Evolutionary conservation across 2,113 vertebrate genomes (phyloP).

Genomic region (Istiophorus platypterus): DNA sequence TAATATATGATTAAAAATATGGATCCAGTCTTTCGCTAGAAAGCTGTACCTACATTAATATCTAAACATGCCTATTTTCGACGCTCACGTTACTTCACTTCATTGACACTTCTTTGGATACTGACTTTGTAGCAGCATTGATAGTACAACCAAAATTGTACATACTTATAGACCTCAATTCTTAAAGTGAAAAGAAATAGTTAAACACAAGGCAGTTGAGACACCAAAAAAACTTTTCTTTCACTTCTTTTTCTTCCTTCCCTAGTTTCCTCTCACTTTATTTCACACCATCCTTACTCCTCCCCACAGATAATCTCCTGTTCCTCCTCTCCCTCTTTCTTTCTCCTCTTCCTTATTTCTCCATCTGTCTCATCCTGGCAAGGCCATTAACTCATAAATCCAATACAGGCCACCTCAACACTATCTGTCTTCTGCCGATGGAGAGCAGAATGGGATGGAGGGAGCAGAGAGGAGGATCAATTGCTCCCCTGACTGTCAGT

Average conservation of each 20-base stretch:
- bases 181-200: too few species aligned
- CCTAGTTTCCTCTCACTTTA: background rate
- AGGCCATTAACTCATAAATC: slow-evolving; percentile 81
- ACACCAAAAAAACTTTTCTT: too few species aligned
- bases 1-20: too few species aligned
- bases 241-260: background rate
- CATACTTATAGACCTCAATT: too few species aligned
- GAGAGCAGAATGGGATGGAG: slow-evolving; percentile 60
- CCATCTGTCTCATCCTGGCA: slow-evolving; percentile 77
- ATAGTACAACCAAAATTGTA: too few species aligned
- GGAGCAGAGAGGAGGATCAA: slow-evolving; percentile 74
- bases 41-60: too few species aligned
- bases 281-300: background rate
- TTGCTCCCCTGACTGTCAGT: slow-evolving; percentile 74
- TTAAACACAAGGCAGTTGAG: too few species aligned
- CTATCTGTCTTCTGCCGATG: slow-evolving; percentile 82
- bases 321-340: slow-evolving; percentile 34
- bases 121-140: too few species aligned
- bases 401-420: slow-evolving; percentile 82
- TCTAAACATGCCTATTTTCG: too few species aligned
- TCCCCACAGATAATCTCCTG: slow-evolving; percentile 46
- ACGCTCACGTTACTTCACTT: too few species aligned
- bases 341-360: slow-evolving; percentile 76
- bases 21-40: too few species aligned
- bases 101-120: too few species aligned